Conservation (phyloP, 2,888 invertebrate genomes). For the Temnothorax rugatulus region DNA sequence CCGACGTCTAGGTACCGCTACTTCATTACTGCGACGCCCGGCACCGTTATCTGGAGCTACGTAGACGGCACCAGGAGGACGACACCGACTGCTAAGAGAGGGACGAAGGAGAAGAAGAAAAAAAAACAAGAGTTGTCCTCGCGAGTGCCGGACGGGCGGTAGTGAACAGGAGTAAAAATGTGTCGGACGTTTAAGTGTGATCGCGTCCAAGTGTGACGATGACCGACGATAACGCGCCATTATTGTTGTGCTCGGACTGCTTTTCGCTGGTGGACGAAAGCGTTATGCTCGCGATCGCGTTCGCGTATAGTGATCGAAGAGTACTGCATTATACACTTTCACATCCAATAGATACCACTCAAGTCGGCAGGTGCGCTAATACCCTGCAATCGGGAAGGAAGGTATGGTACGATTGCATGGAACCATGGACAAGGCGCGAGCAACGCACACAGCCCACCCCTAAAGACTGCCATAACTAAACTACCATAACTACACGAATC, state of each 20-base stretch:
- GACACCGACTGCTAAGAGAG: conserved; percentile 71
- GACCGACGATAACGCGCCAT: conserved; percentile 18
- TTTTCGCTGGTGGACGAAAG: conserved; percentile 5
- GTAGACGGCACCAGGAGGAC: conserved; percentile 81
- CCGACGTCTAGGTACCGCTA: conserved; percentile 91
- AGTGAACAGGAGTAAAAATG: conserved; percentile 73
- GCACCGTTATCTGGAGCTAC: conserved; percentile 82
- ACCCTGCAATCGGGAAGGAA: conserved; percentile 5
- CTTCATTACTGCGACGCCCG: conserved; percentile 84
- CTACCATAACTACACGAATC: conserved; percentile 1
- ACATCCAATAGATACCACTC: not conserved
- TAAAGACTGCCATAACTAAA: conserved; percentile 24
- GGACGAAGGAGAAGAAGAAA: not conserved
- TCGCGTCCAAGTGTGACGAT: conserved; percentile 36
- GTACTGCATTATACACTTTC: conserved; percentile 11
- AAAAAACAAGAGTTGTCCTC: conserved; percentile 57
- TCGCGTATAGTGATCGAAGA: conserved; percentile 15
- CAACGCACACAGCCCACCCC: not conserved
- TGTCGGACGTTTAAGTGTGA: conserved; percentile 35
- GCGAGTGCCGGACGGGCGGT: conserved; percentile 79
- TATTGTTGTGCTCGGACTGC: conserved; percentile 11
- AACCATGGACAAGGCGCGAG: conserved; percentile 7
- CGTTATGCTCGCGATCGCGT: not conserved
- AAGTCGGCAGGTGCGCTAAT: conserved; percentile 5
- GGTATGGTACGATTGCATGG: conserved; percentile 16